Conservation (phyloP, 30 jellyfish, hydroid and myxozoan genomes). For the Catostylus mosaicus region DNA sequence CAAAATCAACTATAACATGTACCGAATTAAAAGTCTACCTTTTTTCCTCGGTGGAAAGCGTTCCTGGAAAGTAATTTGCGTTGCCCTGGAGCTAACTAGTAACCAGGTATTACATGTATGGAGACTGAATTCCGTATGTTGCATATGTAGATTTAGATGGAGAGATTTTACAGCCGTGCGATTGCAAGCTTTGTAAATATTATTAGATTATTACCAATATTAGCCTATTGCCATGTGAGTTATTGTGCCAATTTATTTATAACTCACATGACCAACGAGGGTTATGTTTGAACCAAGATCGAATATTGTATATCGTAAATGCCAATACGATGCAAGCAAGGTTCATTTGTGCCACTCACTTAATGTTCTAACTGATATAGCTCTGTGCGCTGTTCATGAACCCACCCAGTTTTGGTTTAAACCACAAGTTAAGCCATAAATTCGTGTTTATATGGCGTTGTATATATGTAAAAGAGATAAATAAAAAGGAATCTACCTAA, state of each 20-base stretch:
- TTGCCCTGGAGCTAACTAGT: slow-evolving; percentile 2
- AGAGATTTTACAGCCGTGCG: slow-evolving; percentile 64
- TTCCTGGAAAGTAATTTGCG: slow-evolving; percentile 2
- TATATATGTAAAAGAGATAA: too few relatives aligned
- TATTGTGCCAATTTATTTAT: slow-evolving; percentile 18
- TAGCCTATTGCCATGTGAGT: slow-evolving; percentile 39
- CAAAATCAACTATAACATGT: too few relatives aligned
- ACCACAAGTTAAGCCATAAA: too few relatives aligned
- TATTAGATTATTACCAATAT: slow-evolving; percentile 52
- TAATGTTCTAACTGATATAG: too few relatives aligned
- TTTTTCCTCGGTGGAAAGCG: slow-evolving; percentile 2
- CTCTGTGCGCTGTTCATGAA: too few relatives aligned
- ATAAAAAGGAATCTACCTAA: too few relatives aligned
- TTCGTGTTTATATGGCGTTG: too few relatives aligned
- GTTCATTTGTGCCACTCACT: not conserved
- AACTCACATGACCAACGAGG: not conserved
- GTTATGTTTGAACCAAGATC: slow-evolving; percentile 25
- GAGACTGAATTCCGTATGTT: slow-evolving; percentile 51
- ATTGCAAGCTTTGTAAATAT: slow-evolving; percentile 60
- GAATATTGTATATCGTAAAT: not conserved
- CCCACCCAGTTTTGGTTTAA: too few relatives aligned
- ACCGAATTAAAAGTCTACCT: too few relatives aligned
- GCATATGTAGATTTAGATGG: slow-evolving; percentile 62
- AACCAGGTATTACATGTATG: slow-evolving; percentile 25
- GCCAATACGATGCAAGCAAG: slow-evolving; percentile 6